Evolutionary conservation across 2,888 invertebrate genomes (phyloP), one percentile per base, ranked within the genome.

Genomic region (Pantelozetes paolii): DNA sequence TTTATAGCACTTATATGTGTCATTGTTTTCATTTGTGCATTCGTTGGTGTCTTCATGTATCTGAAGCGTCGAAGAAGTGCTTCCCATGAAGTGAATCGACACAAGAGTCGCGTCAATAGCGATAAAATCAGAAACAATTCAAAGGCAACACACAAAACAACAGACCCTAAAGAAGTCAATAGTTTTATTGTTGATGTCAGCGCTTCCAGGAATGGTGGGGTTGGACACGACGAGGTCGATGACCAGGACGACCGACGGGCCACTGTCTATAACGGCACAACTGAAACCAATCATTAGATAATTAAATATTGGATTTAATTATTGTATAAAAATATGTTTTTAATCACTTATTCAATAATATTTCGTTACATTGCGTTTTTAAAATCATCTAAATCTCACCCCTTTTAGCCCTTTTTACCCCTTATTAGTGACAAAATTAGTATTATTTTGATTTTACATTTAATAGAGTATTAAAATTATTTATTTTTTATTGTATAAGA

Each of bases 161-260:
- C 13, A 2, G 23, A 23, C 23, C 59, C 59, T 18, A 59, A 59
- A 5, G 59, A 59, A 30, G 32, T 3, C 9, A 28, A 59, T n/a
- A 59, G 59, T 28, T 59, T 59, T n/a, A 32, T 59, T n/a, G 32
- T 59, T 15, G 15, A 9, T 23, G 59, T 28, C 18, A n/a, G 18
- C 59, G 32, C 15, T 32, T 2, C 15, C 26, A 30, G 28, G 2
- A 59, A 59, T 30, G 59, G 59, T 2, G 32, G 30, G 30, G 30
- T 59, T n/a, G 59, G 59, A 32, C 59, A 59, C 59, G 59, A 59
- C 32, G 59, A 59, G n/a, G 59, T 30, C 30, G 59, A 59, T 30
- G 59, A 59, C 28, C 3, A 57, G 13, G 26, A 23, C 11, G 57
- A 57, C 28, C n/a, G 9, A 6, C 26, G 30, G 8, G 3, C 6